These are phyloP conservation scores for Drosophila kuntzei DNA, from an alignment of 2,888 invertebrate genomes.

Conservation along the genomic window DNA sequence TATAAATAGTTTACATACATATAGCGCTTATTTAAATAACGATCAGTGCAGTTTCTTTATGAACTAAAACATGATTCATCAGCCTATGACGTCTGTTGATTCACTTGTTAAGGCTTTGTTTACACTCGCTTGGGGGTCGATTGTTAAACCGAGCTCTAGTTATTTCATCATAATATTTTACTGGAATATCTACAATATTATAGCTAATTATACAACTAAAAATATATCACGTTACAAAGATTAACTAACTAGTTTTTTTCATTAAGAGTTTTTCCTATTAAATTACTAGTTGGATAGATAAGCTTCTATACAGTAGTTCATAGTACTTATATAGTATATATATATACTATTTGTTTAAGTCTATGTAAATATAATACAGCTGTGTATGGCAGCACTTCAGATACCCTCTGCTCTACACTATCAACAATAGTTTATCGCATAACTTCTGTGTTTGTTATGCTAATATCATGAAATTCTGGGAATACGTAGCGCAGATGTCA, in stretches of 20 bases:
- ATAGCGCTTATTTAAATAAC: not conserved
- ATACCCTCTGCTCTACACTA: not conserved
- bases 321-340: not conserved
- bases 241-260: not conserved
- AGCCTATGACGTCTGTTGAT: conserved; percentile 23
- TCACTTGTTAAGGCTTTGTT: conserved; percentile 16
- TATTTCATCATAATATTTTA: conserved; percentile 11
- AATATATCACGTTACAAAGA: not conserved
- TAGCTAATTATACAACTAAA: not conserved
- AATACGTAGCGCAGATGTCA: not conserved
- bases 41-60: conserved; percentile 8
- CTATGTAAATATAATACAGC: conserved; percentile 4
- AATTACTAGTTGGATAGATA: conserved; percentile 1
- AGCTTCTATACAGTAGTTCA: not conserved
- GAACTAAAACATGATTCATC: conserved; percentile 32
- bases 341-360: conserved; percentile 6
- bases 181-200: not conserved
- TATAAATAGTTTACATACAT: not conserved
- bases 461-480: not conserved
- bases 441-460: conserved; percentile 3
- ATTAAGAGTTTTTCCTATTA: not conserved
- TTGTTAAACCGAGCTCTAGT: not conserved
- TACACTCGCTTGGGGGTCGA: not conserved
- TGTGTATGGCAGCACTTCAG: conserved; percentile 1
- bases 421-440: conserved; percentile 1